Evolutionary conservation across 2,888 invertebrate genomes (phyloP), one percentile per base, ranked within the genome.

Genomic region (Cepaea hortensis): DNA sequence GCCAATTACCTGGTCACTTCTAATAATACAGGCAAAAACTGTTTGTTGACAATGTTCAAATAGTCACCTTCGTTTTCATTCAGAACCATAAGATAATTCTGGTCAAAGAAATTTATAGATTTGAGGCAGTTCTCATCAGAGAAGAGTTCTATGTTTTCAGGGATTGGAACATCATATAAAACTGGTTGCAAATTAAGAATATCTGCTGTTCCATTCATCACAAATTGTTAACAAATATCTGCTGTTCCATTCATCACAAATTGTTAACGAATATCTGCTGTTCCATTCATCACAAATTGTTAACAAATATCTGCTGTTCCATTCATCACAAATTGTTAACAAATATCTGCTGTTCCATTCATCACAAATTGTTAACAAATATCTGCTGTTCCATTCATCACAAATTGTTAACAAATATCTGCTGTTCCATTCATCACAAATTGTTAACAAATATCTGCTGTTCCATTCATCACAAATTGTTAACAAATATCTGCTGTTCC

Each of bases 101-200:
- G 68, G 35, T 87, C 81, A 79, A 73, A 81, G 72, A 87, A 87
- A 2, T 85, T 85, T 3, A 87, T 65, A 23, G 87, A 87, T 18
- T 50, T 23, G 18, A 87, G 85, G 65, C 85, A 87, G 9, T 65
- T 65, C 20, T 79, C 70, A 85, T 87, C 84, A n/a, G 82, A 50
- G 23, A 85, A 61, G 0, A 85, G 75, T 61, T 65, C n/a, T 6
- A 84, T n/a, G 18, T 23, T 6, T 62, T 84, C 61, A 6, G 86
- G 84, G 55, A 88, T 84, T 9, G 84, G 70, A 70, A 86, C 84
- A 73, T 86, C 88, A 83, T 86, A 61, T 7, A 72, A 15, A 13
- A 80, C 79, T 61, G 85, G 85, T 1, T 80, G 48, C 5, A 84
- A 9, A 11, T 48, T 18, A 23, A 77, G 76, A 65, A 84, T 23